These are phyloP conservation scores for Stegastes partitus DNA, from an alignment of 2,113 vertebrate species.

Conservation along the genomic window DNA sequence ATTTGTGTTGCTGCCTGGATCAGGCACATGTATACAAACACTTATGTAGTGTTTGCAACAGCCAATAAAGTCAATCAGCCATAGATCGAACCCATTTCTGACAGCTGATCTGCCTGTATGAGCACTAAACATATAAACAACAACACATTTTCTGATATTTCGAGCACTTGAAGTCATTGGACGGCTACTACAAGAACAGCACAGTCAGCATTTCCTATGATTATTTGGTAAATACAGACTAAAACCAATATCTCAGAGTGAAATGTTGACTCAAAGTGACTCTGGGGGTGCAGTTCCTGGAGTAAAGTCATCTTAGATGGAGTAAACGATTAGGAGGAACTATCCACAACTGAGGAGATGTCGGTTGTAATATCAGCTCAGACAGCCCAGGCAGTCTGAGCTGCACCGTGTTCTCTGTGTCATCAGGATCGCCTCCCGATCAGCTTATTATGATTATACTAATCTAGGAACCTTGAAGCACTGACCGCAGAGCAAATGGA, in stretches of 20 bases:
- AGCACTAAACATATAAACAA: no score
- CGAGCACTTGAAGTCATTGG: no score
- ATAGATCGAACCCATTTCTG: neutral
- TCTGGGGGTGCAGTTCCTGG: neutral
- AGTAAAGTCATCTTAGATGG: no score
- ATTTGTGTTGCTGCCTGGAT: neutral
- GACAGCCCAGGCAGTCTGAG: neutral
- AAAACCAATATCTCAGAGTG: neutral
- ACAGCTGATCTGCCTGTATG: neutral
- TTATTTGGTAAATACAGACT: neutral
- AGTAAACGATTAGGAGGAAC: neutral
- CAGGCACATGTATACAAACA: neutral
- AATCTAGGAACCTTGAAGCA: constrained; percentile 22
- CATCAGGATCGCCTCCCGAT: constrained; percentile 22
- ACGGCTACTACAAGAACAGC: no score
- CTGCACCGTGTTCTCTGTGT: neutral
- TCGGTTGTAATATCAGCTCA: neutral
- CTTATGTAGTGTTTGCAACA: neutral
- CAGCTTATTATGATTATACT: constrained; percentile 34
- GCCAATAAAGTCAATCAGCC: neutral
- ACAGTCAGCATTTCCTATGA: neutral
- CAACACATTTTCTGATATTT: no score
- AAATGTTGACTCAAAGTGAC: no score
- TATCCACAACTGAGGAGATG: neutral
- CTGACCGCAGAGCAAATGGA: neutral